These are phyloP conservation scores for Montipora foliosa DNA, from an alignment of 64 coral and sea anemone genomes.

Conservation along the genomic window DNA sequence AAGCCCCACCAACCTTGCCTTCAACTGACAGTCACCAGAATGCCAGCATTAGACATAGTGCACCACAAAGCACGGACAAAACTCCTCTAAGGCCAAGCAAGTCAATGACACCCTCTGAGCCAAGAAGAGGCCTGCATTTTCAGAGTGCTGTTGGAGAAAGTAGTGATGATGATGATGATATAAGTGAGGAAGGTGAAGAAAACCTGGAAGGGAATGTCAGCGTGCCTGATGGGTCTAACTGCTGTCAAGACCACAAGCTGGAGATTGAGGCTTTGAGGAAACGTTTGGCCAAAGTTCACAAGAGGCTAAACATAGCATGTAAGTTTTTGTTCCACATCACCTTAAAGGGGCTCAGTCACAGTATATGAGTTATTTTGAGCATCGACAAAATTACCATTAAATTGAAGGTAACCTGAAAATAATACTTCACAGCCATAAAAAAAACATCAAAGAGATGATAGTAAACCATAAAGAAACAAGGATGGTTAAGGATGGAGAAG, in stretches of 20 bases:
- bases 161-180: background rate
- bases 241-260: slow-evolving; percentile 42
- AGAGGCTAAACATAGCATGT: slow-evolving; percentile 61
- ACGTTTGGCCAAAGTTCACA: slow-evolving; percentile 52
- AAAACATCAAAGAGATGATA: too few relatives aligned
- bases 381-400: too few relatives aligned
- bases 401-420: too few relatives aligned
- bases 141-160: slow-evolving; percentile 30
- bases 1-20: background rate
- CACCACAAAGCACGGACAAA: background rate
- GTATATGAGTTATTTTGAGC: too few relatives aligned
- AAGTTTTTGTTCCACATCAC: background rate
- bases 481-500: too few relatives aligned
- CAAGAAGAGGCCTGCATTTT: slow-evolving; percentile 42
- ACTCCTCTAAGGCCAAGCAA: background rate
- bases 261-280: slow-evolving; percentile 22
- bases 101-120: background rate
- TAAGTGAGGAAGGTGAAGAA: background rate
- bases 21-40: background rate
- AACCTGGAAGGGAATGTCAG: background rate
- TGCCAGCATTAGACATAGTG: background rate
- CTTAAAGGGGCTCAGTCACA: too few relatives aligned
- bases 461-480: too few relatives aligned
- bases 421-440: too few relatives aligned
- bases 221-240: background rate